These are phyloP conservation scores for Eupithecia subumbrata DNA, from an alignment of 2,888 invertebrate species.

Conservation along the genomic window DNA sequence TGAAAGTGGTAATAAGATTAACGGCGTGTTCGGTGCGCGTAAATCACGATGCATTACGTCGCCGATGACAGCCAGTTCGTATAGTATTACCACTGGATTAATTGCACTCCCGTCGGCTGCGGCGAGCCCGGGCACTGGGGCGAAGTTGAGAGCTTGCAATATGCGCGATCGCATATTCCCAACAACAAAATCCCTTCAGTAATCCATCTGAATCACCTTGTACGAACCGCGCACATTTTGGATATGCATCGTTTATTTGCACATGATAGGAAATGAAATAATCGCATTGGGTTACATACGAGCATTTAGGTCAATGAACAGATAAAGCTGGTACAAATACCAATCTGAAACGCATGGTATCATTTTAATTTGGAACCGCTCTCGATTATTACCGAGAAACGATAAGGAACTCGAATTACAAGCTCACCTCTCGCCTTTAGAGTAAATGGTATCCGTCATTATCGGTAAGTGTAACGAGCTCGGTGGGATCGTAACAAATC, in stretches of 20 bases:
- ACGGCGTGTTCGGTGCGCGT: constrained; percentile 76
- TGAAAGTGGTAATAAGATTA: constrained; percentile 84
- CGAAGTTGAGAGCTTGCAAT: not conserved
- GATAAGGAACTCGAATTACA: constrained; percentile 70
- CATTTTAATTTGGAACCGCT: constrained; percentile 36
- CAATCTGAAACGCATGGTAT: constrained; percentile 24
- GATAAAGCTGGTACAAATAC: constrained; percentile 26
- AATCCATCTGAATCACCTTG: not conserved
- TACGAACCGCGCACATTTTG: not conserved
- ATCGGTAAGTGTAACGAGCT: constrained; percentile 72
- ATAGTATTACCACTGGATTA: constrained; percentile 81
- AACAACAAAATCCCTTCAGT: not conserved
- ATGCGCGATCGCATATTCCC: not conserved
- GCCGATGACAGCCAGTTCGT: constrained; percentile 77
- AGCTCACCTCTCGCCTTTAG: constrained; percentile 61
- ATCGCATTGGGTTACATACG: not conserved
- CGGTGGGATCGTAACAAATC: constrained; percentile 73
- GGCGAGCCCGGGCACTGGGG: not conserved
- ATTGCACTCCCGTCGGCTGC: constrained; percentile 54
- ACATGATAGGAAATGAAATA: not conserved
- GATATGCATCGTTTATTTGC: not conserved
- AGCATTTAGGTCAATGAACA: constrained; percentile 17
- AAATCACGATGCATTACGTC: constrained; percentile 83
- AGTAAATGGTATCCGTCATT: constrained; percentile 77
- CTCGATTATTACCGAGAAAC: constrained; percentile 58